phyloP scores from a whole-genome alignment of 2,797 vertebrate genomes.

The Tachyglossus aculeatus region DNA sequence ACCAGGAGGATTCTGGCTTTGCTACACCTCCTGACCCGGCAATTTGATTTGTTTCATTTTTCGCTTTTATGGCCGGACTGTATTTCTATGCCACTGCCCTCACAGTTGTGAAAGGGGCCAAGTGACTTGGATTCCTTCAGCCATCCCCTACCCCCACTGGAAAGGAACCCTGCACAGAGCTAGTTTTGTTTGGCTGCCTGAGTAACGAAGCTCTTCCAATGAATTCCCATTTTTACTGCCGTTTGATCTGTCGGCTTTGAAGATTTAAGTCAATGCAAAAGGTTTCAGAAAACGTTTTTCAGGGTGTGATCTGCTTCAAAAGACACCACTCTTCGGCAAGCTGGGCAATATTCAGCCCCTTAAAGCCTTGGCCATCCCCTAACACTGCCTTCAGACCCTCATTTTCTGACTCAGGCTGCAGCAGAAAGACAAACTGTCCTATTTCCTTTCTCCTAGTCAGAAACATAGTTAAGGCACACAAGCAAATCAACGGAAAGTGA shows the following conservation, averaged over 20 bases:
- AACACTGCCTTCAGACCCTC: background rate
- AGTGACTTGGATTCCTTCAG: slow-evolving; percentile 30
- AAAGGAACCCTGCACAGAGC: slow-evolving; percentile 46
- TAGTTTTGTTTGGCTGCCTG: slow-evolving; percentile 30
- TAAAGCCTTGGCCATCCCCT: accelerated
- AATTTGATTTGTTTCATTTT: slow-evolving; percentile 15
- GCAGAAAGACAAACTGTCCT: background rate
- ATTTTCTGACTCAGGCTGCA: background rate
- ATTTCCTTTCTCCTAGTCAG: background rate
- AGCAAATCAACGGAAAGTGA: background rate
- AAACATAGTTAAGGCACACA: background rate
- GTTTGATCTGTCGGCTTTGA: slow-evolving; percentile 21
- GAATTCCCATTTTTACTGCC: slow-evolving; percentile 38
- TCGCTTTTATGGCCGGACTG: slow-evolving; percentile 21
- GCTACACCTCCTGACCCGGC: background rate
- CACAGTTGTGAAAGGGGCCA: slow-evolving; percentile 42
- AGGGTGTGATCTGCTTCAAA: slow-evolving; percentile 6
- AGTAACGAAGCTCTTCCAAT: slow-evolving; percentile 21
- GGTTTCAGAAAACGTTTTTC: background rate
- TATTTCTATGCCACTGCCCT: slow-evolving; percentile 47
- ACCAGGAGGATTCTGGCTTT: accelerated
- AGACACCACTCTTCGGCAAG: background rate
- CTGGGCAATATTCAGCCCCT: background rate
- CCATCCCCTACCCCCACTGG: slow-evolving; percentile 23
- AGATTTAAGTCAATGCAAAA: slow-evolving; percentile 23